These are phyloP conservation scores for Nyctibius bracteatus DNA, from an alignment of 2,113 vertebrate genomes.

Conservation along the genomic window DNA sequence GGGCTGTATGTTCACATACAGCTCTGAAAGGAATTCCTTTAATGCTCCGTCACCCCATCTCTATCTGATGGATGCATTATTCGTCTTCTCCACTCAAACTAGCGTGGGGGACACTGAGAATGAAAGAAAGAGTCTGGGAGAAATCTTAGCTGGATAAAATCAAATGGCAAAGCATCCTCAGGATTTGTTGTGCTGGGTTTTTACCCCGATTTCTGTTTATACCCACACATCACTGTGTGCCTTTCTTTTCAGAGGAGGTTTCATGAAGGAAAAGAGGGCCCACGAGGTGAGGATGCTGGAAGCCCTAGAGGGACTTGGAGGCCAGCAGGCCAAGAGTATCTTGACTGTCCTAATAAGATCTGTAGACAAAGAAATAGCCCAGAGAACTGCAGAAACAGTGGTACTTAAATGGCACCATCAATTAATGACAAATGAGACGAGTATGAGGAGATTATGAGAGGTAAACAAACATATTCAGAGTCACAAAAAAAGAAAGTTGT, in stretches of 20 bases:
- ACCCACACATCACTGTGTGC: fast-evolving
- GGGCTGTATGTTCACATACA: fast-evolving
- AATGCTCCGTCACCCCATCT: background rate
- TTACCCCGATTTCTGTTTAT: background rate
- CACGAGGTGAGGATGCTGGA: background rate
- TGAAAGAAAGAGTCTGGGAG: background rate
- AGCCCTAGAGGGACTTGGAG: background rate
- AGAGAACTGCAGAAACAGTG: background rate
- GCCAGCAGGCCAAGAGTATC: background rate
- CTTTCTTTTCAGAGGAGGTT: background rate
- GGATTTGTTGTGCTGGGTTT: background rate
- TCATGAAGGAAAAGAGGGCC: background rate
- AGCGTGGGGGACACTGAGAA: background rate
- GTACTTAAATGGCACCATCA: background rate
- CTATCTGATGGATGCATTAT: background rate
- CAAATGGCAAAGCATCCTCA: background rate
- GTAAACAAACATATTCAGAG: background rate
- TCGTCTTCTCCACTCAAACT: background rate
- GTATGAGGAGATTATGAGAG: background rate
- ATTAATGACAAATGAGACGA: background rate
- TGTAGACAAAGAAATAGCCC: background rate
- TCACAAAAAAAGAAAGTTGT: background rate
- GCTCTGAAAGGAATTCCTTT: background rate
- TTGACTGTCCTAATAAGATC: background rate
- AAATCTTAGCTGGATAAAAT: background rate